A percentile compares a stretch with the other conserved stretches of the same genome.
phyloP scores from a whole-genome alignment of 2,113 vertebrate species.

The Nibea coibor region DNA sequence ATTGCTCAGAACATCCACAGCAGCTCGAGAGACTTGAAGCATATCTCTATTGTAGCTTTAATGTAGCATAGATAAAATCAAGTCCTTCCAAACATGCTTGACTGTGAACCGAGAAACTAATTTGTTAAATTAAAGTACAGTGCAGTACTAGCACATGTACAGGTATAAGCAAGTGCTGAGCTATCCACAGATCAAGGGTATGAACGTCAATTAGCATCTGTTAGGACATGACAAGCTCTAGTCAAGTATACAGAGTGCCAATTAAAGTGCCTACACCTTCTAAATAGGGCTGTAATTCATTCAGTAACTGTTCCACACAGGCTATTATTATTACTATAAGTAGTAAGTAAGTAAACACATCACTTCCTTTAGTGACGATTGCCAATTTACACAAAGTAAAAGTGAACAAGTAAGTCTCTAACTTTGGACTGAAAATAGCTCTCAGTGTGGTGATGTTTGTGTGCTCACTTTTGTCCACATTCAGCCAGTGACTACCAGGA shows the following conservation, averaged over 20 bases:
- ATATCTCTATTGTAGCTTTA: neutral
- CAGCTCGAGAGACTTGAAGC: neutral
- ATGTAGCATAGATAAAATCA: constrained; percentile 11
- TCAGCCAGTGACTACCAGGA: neutral
- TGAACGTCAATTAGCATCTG: constrained; percentile 53
- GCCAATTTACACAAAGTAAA: neutral
- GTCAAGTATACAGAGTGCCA: constrained; percentile 42
- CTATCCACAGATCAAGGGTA: constrained; percentile 26
- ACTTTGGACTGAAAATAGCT: neutral
- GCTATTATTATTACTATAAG: constrained; percentile 12
- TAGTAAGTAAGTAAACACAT: constrained; percentile 24
- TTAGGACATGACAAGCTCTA: constrained; percentile 43
- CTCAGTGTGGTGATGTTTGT: neutral
- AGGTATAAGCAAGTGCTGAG: neutral
- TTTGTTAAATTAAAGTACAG: constrained; percentile 2
- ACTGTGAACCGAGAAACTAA: constrained; percentile 24
- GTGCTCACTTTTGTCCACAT: neutral
- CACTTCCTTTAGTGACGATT: neutral
- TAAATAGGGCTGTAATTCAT: constrained; percentile 47
- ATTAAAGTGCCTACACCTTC: constrained; percentile 32
- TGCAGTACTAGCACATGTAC: neutral
- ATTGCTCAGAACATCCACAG: neutral
- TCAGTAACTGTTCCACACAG: constrained; percentile 35
- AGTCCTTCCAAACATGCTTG: constrained; percentile 7
- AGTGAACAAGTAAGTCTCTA: neutral